phyloP scores from a whole-genome alignment of 2,888 invertebrate genomes.

The Drosophila suboccidentalis region DNA sequence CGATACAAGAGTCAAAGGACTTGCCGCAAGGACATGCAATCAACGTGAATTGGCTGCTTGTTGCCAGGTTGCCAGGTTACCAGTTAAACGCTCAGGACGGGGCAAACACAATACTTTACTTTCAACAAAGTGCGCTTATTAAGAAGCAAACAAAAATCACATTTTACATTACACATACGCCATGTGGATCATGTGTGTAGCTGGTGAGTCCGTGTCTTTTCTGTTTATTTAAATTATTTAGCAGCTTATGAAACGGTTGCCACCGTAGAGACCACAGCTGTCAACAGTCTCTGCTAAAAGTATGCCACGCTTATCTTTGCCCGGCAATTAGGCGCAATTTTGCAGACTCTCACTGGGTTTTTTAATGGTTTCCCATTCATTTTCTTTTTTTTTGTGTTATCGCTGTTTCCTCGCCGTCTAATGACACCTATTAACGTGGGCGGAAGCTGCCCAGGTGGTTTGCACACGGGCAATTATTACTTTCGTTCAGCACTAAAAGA shows the following conservation, averaged over 20 bases:
- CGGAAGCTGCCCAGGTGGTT: slow-evolving; percentile 31
- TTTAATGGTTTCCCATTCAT: slow-evolving; percentile 46
- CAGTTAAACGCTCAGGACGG: slow-evolving; percentile 14
- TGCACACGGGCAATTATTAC: slow-evolving; percentile 43
- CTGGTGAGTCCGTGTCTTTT: background rate
- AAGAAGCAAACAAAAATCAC: slow-evolving; percentile 14
- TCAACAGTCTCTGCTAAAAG: slow-evolving; percentile 33
- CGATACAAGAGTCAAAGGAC: slow-evolving; percentile 46
- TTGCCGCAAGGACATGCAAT: slow-evolving; percentile 40
- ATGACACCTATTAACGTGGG: slow-evolving; percentile 53
- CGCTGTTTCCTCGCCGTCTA: slow-evolving; percentile 41
- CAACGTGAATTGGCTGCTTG: slow-evolving; percentile 44
- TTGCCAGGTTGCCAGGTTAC: slow-evolving; percentile 36
- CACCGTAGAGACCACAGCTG: slow-evolving; percentile 36
- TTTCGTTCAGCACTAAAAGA: slow-evolving; percentile 12
- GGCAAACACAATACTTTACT: background rate
- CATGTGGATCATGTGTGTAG: background rate
- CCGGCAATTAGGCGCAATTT: slow-evolving; percentile 55
- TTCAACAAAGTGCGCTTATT: slow-evolving; percentile 28
- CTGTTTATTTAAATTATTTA: slow-evolving; percentile 50
- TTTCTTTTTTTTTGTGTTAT: background rate
- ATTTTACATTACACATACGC: slow-evolving; percentile 45
- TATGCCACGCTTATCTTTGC: slow-evolving; percentile 42
- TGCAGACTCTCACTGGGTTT: slow-evolving; percentile 18
- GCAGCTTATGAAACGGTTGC: slow-evolving; percentile 52